Base-by-base conservation (phyloP, 2,888 invertebrate species). In the Campoletis raptor region DNA sequence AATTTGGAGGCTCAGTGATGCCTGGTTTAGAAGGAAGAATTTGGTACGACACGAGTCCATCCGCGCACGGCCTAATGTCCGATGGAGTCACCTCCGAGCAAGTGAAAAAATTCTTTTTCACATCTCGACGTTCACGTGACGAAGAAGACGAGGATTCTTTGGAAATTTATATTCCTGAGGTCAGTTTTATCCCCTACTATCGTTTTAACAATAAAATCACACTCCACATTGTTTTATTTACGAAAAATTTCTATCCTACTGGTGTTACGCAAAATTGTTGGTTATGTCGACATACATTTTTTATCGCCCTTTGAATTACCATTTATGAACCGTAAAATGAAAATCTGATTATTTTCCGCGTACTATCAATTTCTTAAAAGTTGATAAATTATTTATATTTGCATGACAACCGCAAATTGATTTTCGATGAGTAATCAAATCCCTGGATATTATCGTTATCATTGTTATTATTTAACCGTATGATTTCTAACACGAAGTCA, bases 71-170 rank as follows among this genome's bases (percentile, higher is more conserved):
- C 93, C 95, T 95, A 95, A 96, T 96, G 96, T 96, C 96, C 95
- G 96, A 96, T 95, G 95, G 95, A 91, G 94, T 95, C 90, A 94
- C 93, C 87, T 92, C 95, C 83, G 96, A 96, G 92, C 97, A 97
- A 94, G 95, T 97, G 93, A 97, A 97, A 95, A 97, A 97, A 94
- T 98, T 98, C 95, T 96, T 97, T 89, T 98, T 98, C 95, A 96
- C 97, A 86, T 97, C 97, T 86, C 96, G 96, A 92, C 95, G 95
- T 92, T 95, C 95, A 30, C 89, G 89, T 77, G 87, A 86, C 40
- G 76, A 81, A 45, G 86, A 95, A 85, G 95, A 96, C 92, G 96
- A 96, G 94, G 97, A 97, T 93, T 96, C 96, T 91, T 94, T 98
- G 91, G 97, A 98, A 95, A 96, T 98, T 89, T 96, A 97, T 89